Evolutionary conservation across 1,140 invertebrate species (phyloP).

Genomic region (Drosophila hydei): DNA sequence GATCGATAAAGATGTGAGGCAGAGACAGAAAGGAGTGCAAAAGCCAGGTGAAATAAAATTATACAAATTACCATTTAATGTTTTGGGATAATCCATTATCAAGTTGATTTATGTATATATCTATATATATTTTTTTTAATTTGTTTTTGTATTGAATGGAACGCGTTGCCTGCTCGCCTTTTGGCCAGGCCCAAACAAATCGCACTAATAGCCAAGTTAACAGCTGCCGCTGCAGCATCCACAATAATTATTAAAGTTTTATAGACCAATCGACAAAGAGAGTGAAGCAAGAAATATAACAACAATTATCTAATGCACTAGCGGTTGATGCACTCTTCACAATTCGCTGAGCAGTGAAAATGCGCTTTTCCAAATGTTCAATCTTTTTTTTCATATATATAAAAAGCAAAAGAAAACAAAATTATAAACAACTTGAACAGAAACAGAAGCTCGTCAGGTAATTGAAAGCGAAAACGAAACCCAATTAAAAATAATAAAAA

Average conservation of each 20-base stretch:
- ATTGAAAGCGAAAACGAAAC: slow-evolving; percentile 36
- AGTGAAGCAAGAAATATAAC: slow-evolving; percentile 5
- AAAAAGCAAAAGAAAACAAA: slow-evolving; percentile 15
- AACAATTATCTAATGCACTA: slow-evolving; percentile 80
- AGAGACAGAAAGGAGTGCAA: slow-evolving; percentile 38
- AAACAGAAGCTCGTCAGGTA: slow-evolving; percentile 14
- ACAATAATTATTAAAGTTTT: slow-evolving; percentile 5
- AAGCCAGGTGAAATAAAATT: slow-evolving; percentile 13
- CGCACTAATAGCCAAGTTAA: slow-evolving; percentile 66
- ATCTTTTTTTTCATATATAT: slow-evolving; percentile 40
- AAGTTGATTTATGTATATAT: neutral
- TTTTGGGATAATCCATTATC: slow-evolving; percentile 72
- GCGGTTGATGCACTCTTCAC: slow-evolving; percentile 83
- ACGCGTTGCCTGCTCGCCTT: slow-evolving; percentile 12
- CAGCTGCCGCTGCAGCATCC: slow-evolving; percentile 34
- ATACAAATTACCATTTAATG: slow-evolving; percentile 64
- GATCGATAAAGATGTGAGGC: slow-evolving; percentile 58
- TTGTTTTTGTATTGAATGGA: neutral
- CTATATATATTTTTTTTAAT: neutral
- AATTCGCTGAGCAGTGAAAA: slow-evolving; percentile 77
- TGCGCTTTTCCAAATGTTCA: slow-evolving; percentile 55
- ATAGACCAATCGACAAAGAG: neutral
- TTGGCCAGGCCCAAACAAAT: slow-evolving; percentile 31
- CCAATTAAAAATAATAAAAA: slow-evolving; percentile 22
- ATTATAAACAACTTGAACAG: slow-evolving; percentile 12